Base-by-base conservation (phyloP, 2,797 vertebrate genomes). In the Periophthalmus magnuspinnatus region DNA sequence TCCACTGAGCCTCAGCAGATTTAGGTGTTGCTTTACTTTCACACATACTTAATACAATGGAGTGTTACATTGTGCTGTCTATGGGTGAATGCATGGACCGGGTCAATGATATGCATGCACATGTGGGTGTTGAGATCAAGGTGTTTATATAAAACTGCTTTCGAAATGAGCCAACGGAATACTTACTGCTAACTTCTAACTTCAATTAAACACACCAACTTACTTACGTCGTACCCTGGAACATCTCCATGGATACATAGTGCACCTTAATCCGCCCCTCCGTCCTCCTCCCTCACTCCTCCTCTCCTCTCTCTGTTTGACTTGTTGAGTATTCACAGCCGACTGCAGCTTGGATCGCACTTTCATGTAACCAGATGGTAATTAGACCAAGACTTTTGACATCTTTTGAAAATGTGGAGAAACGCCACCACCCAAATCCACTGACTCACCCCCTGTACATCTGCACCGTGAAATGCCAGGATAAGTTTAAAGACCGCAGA, bases 401-500 rank as follows among this genome's bases (percentile, higher is more conserved):
- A 65, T 50, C 56, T 28, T 36, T 8, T 7, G 14, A 60, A 57
- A 16, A 54, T 19, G 24, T 50, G 71, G 9, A 32, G 32, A 54
- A 50, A 13, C 28, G 13, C 33, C 10, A 19, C 56, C 24, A 22
- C 67, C 69, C 34, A 11, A 13, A 60, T 70, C 69, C 50, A 60
- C 0, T 56, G 50, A 50, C 66, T 75, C 61, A 56, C 9, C 72
- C 72, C 2, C 68, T 70, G 71, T 59, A 65, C 54, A 65, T 54
- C 54, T 16, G 7, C 76, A 65, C 69, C 48, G 50, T 3, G 63
- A 68, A 19, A 47, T 77, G 88, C 82, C 88, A 69, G 72, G 9
- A 22, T 3, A 5, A 66, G 78, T 89, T 82, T 71, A 10, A 60
- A 48, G 5, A 16, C 36, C 69, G 60, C 28, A 47, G 2, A 0